A percentile compares a stretch with the other conserved stretches of the same genome.
Conservation (phyloP, 2,113 vertebrate species). For the human region GRCh38 chrX:12078001-12078500, state of each 20-base stretch:
- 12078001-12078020: neutral
- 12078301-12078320: neutral
- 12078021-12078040: neutral
- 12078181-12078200: neutral
- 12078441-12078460: neutral
- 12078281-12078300: neutral
- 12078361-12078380: neutral
- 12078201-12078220: neutral
- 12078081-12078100: neutral
- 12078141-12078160: neutral
- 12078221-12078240: neutral
- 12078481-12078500: neutral
- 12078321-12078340: neutral
- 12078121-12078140: neutral
- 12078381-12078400: neutral
- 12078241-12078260: neutral
- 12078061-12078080: neutral
- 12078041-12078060: neutral
- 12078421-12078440: neutral
- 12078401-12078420: neutral
- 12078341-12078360: neutral
- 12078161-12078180: neutral
- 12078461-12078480: neutral
- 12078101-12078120: neutral
- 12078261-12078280: neutral